phyloP scores from a whole-genome alignment of 2,888 invertebrate genomes.

The Thymelicus sylvestris region DNA sequence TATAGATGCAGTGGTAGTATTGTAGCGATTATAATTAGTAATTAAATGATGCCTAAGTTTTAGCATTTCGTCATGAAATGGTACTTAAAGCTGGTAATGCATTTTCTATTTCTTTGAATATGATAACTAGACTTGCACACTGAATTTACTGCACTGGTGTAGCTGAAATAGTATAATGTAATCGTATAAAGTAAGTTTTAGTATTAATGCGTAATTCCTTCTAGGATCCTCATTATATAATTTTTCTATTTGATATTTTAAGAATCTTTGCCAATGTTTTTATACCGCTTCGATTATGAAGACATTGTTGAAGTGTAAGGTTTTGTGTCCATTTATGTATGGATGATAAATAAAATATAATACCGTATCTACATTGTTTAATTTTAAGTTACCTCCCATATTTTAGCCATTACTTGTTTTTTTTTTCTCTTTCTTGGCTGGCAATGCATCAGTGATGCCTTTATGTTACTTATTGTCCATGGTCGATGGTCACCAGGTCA shows the following conservation, averaged over 20 bases:
- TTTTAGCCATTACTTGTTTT: neutral
- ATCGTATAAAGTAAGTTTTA: slow-evolving; percentile 69
- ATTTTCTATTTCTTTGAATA: slow-evolving; percentile 34
- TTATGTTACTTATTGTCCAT: too few relatives aligned
- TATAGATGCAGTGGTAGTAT: slow-evolving; percentile 29
- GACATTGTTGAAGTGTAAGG: slow-evolving; percentile 72
- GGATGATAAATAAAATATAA: slow-evolving; percentile 77
- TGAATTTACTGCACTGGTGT: slow-evolving; percentile 44
- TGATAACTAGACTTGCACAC: slow-evolving; percentile 45
- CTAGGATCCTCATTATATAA: slow-evolving; percentile 69
- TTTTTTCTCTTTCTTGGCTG: too few relatives aligned
- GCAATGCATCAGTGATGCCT: too few relatives aligned
- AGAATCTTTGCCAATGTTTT: slow-evolving; percentile 73
- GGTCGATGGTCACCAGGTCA: too few relatives aligned
- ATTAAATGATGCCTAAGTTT: slow-evolving; percentile 31
- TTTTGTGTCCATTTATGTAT: slow-evolving; percentile 77
- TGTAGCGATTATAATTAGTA: slow-evolving; percentile 8
- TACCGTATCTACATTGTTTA: slow-evolving; percentile 48
- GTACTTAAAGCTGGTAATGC: slow-evolving; percentile 36
- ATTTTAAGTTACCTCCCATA: slow-evolving; percentile 39
- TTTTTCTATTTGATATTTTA: slow-evolving; percentile 76
- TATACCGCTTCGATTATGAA: slow-evolving; percentile 62
- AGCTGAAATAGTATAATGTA: slow-evolving; percentile 54
- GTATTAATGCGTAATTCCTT: slow-evolving; percentile 67
- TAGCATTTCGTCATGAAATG: slow-evolving; percentile 37